Evolutionary conservation across 2,888 invertebrate genomes (phyloP), one percentile per base, ranked within the genome.

Genomic region (Polymixis lichenea): DNA sequence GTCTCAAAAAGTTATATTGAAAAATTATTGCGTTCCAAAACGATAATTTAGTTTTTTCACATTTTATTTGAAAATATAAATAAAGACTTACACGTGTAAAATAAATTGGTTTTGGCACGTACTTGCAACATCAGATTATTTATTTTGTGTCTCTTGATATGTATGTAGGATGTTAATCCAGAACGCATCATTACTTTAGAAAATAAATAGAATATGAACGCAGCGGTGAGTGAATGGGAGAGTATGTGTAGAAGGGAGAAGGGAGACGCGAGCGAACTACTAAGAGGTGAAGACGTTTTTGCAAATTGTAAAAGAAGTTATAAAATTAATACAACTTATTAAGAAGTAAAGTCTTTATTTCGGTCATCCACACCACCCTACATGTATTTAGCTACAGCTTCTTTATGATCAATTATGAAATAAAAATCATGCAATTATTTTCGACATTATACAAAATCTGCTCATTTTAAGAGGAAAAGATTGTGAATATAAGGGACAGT

Each of bases 401-500:
- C 53, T 17, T 51, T 22, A 0, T 25, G 19, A 38, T 49, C 6
- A 32, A 61, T 61, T 60, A 49, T 55, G 11, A 70, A 49, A 49
- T 49, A 53, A 0, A 28, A 77, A 7, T 6, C 11, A 32, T 46
- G 32, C 64, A 65, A 15, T 28, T 28, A 58, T 74, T n/a, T 32
- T 28, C 0, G 28, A 49, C 6, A 32, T 46, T 67, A 43, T 56
- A 82, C 43, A 83, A 56, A 61, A 77, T 69, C 82, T 62, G 61
- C 68, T 68, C 66, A 67, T 55, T 66, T 38, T 70, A 62, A 82
- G 64, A 62, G 38, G n/a, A 68, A 77, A 78, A 78, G 38, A 83
- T 83, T 60, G 38, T 85, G 43, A 68, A 61, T 65, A 53, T 71
- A 72, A 68, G 56, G 60, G 60, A 72, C 71, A 58, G 71, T 28